Base-by-base conservation (phyloP, 2,113 vertebrate species). In the Orycteropus afer region DNA sequence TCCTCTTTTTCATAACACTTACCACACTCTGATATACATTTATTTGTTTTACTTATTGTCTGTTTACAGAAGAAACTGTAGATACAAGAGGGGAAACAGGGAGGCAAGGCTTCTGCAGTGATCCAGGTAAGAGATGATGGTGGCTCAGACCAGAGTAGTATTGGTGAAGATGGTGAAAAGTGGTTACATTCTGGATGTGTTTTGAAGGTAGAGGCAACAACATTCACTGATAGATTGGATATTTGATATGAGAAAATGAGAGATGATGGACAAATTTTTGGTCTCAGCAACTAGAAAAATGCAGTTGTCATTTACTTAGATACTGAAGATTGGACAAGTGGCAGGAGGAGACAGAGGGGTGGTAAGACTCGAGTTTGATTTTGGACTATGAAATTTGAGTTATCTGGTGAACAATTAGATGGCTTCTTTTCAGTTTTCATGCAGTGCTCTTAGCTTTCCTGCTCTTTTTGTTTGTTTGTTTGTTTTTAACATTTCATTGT, bases 221-320 rank as follows among this genome's bases (percentile, higher is more conserved):
- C 63, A 81, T 90, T 93, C 95, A 84, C 47, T 79, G 20, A 89
- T 40, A 96, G 47, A 61, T 81, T 69, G 47, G 4, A 73, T 87
- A 84, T 22, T 91, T 20, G 2, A 32, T 95, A 49, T 53, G 45
- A 85, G 40, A 51, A 92, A 82, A 87, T 77, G 25, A 90, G 59
- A 94, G 18, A 67, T 3, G 32, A 45, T 88, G 23, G 74, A 12
- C 55, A 76, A 86, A 25, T 51, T 84, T 90, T 79, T 40, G 15
- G 55, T 87, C 22, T 93, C 14, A 82, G 20, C 29, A 88, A 81
- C 37, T 94, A 79, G 37, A 90, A 91, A 96, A 94, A 78, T 67
- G 8, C n/a, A 12, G 91, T 84, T 37, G 1, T 7, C 20, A 55
- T 59, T 94, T 96, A 84, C 45, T 91, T n/a, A 92, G 32, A 92